These are phyloP conservation scores for Acrobasis consociella DNA, from an alignment of 2,888 invertebrate species.

Conservation along the genomic window DNA sequence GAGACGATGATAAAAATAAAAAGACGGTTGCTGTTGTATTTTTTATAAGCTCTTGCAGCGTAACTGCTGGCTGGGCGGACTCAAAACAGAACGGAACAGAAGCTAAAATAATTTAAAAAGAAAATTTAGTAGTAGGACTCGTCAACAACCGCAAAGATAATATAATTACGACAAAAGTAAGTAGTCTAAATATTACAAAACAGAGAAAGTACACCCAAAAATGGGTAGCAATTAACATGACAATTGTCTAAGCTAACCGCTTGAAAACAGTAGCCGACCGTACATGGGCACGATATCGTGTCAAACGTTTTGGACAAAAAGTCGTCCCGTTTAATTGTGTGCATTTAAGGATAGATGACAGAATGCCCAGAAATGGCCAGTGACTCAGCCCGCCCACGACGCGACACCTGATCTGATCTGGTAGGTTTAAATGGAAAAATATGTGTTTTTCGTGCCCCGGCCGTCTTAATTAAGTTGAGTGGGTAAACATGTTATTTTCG, in stretches of 20 bases:
- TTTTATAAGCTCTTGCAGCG: too few species aligned
- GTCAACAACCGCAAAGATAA: too few species aligned
- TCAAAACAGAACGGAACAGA: too few species aligned
- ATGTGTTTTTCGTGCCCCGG: conserved; percentile 8
- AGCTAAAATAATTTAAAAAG: too few species aligned
- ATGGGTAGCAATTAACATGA: conserved; percentile 40
- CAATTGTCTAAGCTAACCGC: conserved; percentile 17
- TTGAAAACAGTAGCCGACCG: conserved; percentile 37
- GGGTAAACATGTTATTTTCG: background rate
- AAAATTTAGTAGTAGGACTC: too few species aligned
- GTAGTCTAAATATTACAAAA: conserved; percentile 19
- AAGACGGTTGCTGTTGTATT: too few species aligned
- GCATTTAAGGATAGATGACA: conserved; percentile 44
- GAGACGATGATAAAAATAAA: too few species aligned
- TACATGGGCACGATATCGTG: conserved; percentile 46
- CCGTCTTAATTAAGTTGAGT: conserved; percentile 14
- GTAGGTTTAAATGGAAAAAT: conserved; percentile 4
- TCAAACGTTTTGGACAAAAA: conserved; percentile 52
- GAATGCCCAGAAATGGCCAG: conserved; percentile 46
- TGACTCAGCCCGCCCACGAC: conserved; percentile 22
- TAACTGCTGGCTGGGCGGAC: too few species aligned
- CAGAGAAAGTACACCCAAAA: conserved; percentile 38
- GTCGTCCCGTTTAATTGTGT: conserved; percentile 49
- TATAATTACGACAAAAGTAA: too few species aligned
- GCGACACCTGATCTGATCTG: conserved; percentile 22